Percentiles rank a stretch among this genome's conserved stretches.
Evolutionary conservation across 2,113 vertebrate genomes (phyloP).

Genomic region (Rutilus rutilus): DNA sequence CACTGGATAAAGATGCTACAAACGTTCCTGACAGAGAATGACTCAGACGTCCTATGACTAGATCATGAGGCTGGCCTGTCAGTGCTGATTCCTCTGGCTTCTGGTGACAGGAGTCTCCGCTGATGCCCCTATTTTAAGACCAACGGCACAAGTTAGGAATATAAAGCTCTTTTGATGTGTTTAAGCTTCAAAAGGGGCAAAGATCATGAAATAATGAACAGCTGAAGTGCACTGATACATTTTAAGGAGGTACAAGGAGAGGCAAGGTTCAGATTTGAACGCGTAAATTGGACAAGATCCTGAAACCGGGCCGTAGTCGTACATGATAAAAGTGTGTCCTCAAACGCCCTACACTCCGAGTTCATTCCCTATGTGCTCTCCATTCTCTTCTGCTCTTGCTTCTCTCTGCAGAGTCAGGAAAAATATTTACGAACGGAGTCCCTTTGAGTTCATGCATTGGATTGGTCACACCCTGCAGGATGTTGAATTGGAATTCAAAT

Average conservation of each 20-base stretch:
- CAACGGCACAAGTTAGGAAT: background rate
- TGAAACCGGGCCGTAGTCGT: background rate
- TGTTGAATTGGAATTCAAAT: constrained; percentile 1
- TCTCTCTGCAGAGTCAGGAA: background rate
- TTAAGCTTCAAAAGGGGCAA: constrained; percentile 25
- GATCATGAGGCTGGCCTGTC: background rate
- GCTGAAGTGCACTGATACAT: background rate
- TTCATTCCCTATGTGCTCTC: background rate
- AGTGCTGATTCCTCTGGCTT: background rate
- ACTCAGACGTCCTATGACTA: background rate
- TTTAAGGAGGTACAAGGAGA: background rate
- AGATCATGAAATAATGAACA: background rate
- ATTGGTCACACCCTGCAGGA: background rate
- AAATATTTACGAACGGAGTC: background rate
- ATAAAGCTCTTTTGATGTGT: background rate
- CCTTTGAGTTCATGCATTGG: background rate
- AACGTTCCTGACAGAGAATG: background rate
- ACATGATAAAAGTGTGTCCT: background rate
- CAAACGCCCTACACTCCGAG: background rate
- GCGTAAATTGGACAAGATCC: constrained; percentile 10
- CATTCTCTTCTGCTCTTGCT: background rate
- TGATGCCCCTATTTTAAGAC: background rate
- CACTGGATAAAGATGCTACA: background rate
- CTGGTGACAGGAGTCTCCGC: background rate
- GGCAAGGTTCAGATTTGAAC: background rate